Evolutionary conservation across 2,888 invertebrate genomes (phyloP), one percentile per base, ranked within the genome.

Genomic region (Chesias legatella): DNA sequence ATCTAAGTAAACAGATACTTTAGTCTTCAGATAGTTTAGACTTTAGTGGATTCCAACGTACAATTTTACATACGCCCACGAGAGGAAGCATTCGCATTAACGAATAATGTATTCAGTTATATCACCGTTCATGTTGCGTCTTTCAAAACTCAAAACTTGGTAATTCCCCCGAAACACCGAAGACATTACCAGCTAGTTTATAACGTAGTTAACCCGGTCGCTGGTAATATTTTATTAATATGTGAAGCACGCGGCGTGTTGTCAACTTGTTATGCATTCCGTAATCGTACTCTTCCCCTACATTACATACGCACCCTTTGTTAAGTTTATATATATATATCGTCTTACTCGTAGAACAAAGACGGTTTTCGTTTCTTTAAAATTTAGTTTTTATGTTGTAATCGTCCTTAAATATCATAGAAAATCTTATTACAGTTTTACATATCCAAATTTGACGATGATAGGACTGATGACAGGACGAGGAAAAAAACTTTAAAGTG

Each of bases 181-280:
- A 38, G 26, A 27, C 13, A 27, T 38, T 38, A 38, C 22, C 11
- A 33, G 27, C 33, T 28, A 33, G 33, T 39, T 39, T 39, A 34
- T 43, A 42, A 40, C 23, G 23, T 41, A 48, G 32, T 28, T 10
- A 17, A 39, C 20, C 28, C 7, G 1, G 26, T 21, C 7, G 6
- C 23, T 3, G 4, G 13, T 36, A 43, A 43, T 40, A 23, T 43
- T 50, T 43, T 38, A 50, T 41, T 41, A 45, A 39, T 37, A 42
- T 31, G 39, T 38, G 35, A 52, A 48, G 42, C 51, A 47, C 38
- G 58, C 44, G 44, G 55, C 44, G 35, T 47, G 30, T 49, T 44
- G 41, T 43, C 32, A 36, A 41, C 60, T 62, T 58, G 58, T 67
- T 69, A 63, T 60, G 58, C 63, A 67, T 63, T 58, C 56, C 45